Evolutionary conservation across 2,888 invertebrate genomes (phyloP), one percentile per base, ranked within the genome.

Genomic region (Xylota segnis): DNA sequence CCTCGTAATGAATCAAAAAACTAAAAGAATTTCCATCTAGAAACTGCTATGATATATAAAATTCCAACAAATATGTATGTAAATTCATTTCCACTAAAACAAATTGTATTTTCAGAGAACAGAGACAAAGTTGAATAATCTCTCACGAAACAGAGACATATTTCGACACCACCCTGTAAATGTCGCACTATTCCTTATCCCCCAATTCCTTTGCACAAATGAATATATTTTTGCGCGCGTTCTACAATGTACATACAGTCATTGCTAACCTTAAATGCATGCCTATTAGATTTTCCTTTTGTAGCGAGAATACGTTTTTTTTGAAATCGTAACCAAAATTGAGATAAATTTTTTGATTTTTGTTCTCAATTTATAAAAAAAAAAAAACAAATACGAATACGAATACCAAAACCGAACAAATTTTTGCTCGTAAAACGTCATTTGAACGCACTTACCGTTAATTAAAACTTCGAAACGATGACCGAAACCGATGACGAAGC

Each of bases 401-500:
- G 47, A 23, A 59, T 56, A 59, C 23, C 23, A 29, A 47, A 74
- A 82, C 52, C 56, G 50, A 66, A 58, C 14, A 50, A 47, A 23
- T 59, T 65, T 71, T 72, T 74, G 65, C 37, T 68, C 47, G 14
- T 4, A 18, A 66, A 84, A 34, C 61, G 52, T 50, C 65, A 76
- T 52, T 66, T 61, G 45, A 72, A 75, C 45, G 72, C 77, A 76
- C 66, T 79, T 50, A 61, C 59, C 59, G 54, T 58, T 50, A 68
- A 65, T 16, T 18, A 23, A 23, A 54, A 59, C 9, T 18, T 40
- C 14, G 18, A 43, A 76, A 72, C 43, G 4, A 90, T 89, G 89
- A 84, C 89, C 14, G 88, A 89, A 82, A 92, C 91, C 88, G 91
- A 91, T 87, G 92, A 92, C 79, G 92, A 92, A 90, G 91, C 91